phyloP scores from a whole-genome alignment of 2,888 invertebrate genomes.

The Euclidia mi region DNA sequence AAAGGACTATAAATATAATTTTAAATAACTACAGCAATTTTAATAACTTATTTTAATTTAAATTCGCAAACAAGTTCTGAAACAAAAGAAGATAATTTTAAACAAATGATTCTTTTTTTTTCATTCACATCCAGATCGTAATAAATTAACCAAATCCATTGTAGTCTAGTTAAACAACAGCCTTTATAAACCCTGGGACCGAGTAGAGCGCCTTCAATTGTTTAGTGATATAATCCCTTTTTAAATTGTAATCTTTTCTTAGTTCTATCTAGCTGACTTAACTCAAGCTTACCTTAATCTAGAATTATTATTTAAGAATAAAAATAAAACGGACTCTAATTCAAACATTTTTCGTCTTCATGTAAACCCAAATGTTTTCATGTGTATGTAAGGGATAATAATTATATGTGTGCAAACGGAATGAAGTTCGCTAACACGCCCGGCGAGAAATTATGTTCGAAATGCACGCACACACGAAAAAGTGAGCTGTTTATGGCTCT shows the following conservation, averaged over 20 bases:
- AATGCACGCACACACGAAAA: too few species aligned
- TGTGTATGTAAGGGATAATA: too few species aligned
- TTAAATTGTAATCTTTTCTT: constrained; percentile 6
- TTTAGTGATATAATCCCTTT: constrained; percentile 19
- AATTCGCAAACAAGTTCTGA: constrained; percentile 1
- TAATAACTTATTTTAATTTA: too few species aligned
- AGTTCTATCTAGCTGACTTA: too few species aligned
- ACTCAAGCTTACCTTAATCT: not conserved
- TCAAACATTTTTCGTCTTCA: too few species aligned
- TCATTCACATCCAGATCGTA: constrained; percentile 12
- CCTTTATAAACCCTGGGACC: constrained; percentile 10
- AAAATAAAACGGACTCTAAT: too few species aligned
- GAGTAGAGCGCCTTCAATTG: constrained; percentile 10
- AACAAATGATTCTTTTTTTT: constrained; percentile 7
- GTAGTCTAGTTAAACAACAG: constrained; percentile 1
- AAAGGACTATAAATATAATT: too few species aligned
- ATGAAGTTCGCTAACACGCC: too few species aligned
- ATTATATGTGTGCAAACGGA: too few species aligned
- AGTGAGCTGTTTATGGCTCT: too few species aligned
- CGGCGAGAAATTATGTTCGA: too few species aligned
- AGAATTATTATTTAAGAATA: not conserved
- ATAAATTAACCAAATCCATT: constrained; percentile 5
- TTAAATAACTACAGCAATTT: not conserved
- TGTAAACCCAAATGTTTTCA: too few species aligned
- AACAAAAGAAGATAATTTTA: constrained; percentile 11